These are phyloP conservation scores for Caenorhabditis inopinata DNA, from an alignment of 1,140 invertebrate species.

Conservation along the genomic window DNA sequence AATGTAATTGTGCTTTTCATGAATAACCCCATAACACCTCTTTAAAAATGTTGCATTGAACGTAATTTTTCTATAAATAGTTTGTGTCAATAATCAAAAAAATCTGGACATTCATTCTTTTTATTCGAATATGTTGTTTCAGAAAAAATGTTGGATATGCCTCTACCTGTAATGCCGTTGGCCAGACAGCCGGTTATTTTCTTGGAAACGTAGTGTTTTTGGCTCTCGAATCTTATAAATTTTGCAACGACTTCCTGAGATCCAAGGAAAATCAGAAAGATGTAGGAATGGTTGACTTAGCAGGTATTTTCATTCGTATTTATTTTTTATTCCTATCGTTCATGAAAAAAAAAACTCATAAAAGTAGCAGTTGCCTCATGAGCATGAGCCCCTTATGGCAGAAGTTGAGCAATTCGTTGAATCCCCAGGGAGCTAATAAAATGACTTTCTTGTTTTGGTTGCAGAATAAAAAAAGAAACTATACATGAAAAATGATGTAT, in stretches of 20 bases:
- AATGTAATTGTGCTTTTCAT: no score
- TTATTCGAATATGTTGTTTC: constrained; percentile 67
- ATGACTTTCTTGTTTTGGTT: background rate
- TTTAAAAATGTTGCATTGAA: no score
- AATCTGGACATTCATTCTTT: no score
- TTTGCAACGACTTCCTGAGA: constrained; percentile 90
- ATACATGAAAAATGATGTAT: background rate
- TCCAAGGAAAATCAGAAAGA: constrained; percentile 71
- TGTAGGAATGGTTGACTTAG: constrained; percentile 80
- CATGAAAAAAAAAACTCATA: constrained; percentile 12
- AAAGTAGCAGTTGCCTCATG: background rate
- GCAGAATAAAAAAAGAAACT: background rate
- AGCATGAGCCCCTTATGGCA: background rate
- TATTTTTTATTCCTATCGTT: constrained; percentile 27
- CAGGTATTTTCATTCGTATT: constrained; percentile 70
- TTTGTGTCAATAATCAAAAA: no score
- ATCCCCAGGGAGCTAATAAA: constrained; percentile 11
- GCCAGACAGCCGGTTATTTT: constrained; percentile 96
- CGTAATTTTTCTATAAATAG: no score
- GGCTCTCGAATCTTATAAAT: constrained; percentile 90
- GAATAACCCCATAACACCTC: no score
- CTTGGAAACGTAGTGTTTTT: constrained; percentile 95
- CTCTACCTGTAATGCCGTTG: constrained; percentile 96
- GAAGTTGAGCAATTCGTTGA: background rate
- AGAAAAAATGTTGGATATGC: constrained; percentile 93